A percentile compares a stretch with the other conserved stretches of the same genome.
Evolutionary conservation across 2,797 vertebrate species (phyloP).

Genomic region (Cheirogaleus major): DNA sequence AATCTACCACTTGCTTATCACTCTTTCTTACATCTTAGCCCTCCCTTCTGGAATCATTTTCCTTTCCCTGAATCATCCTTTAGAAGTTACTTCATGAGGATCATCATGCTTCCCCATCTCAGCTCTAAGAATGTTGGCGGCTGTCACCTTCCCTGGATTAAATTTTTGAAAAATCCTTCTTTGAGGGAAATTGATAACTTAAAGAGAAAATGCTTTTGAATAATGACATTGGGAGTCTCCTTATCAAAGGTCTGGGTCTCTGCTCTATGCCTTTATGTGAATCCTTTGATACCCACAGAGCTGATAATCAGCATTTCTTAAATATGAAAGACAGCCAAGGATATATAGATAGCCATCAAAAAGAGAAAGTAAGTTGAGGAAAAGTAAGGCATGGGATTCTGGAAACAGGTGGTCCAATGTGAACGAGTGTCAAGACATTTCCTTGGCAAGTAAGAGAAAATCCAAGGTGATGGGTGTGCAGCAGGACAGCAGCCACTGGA

Average conservation of each 20-base stretch:
- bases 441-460: not conserved
- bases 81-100: slow-evolving; percentile 19
- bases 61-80: not conserved
- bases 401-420: not conserved
- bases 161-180: not conserved
- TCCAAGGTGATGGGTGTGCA: accelerated
- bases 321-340: not conserved
- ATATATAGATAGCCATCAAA: not conserved
- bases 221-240: not conserved
- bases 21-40: slow-evolving; percentile 11
- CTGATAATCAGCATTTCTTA: not conserved
- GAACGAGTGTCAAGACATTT: not conserved
- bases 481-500: too few species aligned
- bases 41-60: not conserved
- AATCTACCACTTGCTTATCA: not conserved
- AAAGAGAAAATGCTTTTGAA: not conserved
- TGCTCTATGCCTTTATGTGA: not conserved
- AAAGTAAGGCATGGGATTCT: not conserved
- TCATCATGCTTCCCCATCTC: slow-evolving; percentile 9
- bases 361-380: not conserved
- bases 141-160: not conserved
- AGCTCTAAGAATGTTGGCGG: slow-evolving; percentile 21
- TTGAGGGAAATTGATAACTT: not conserved
- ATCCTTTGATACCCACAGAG: not conserved
- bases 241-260: not conserved